These are phyloP conservation scores for Sycophaga agraensis DNA, from an alignment of 1,140 invertebrate species.

Conservation along the genomic window DNA sequence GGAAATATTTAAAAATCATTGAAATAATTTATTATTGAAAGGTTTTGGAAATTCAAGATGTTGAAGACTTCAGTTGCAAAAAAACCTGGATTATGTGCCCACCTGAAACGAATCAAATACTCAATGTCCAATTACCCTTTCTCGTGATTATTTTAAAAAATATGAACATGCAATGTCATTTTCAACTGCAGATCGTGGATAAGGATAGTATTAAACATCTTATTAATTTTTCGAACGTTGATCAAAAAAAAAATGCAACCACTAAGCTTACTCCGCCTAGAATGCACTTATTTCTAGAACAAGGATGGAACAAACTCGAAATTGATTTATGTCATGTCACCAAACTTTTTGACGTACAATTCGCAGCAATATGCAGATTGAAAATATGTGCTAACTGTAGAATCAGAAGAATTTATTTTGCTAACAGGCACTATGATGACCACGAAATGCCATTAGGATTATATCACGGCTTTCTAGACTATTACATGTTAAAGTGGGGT, in stretches of 20 bases:
- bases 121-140: constrained; percentile 38
- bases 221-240: constrained; percentile 25
- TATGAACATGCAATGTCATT: constrained; percentile 24
- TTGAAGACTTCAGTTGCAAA: constrained; percentile 29
- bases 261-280: not conserved
- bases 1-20: not conserved
- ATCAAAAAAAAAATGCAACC: constrained; percentile 19
- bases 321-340: constrained; percentile 38
- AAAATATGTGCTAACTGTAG: constrained; percentile 42
- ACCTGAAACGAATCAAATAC: constrained; percentile 26
- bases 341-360: constrained; percentile 35
- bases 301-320: constrained; percentile 45
- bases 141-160: constrained; percentile 43
- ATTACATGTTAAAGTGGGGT: constrained; percentile 47
- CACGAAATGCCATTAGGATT: constrained; percentile 35
- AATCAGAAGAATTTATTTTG: constrained; percentile 42
- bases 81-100: constrained; percentile 43
- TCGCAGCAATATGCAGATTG: constrained; percentile 35
- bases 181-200: constrained; percentile 41
- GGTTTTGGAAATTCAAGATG: constrained; percentile 44
- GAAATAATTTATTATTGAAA: constrained; percentile 19
- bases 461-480: constrained; percentile 40
- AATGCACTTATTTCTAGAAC: constrained; percentile 32
- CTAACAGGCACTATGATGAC: constrained; percentile 40
- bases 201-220: constrained; percentile 28